A percentile compares a stretch with the other conserved stretches of the same genome.
Evolutionary conservation across 2,113 vertebrate species (phyloP).

Genomic region (Rhynchopsitta pachyrhyncha): DNA sequence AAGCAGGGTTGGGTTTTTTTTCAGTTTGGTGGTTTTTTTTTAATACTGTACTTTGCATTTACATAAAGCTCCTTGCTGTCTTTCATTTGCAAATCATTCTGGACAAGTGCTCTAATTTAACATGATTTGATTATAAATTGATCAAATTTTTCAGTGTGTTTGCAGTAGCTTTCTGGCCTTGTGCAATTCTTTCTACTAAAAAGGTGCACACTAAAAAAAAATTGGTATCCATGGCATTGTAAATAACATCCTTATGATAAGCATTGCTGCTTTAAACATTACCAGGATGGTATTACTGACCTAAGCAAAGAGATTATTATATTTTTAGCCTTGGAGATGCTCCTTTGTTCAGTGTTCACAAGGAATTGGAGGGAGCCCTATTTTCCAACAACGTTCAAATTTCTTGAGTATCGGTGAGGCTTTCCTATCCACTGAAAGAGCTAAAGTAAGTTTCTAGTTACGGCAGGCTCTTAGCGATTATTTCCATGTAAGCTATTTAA

Average conservation of each 20-base stretch:
- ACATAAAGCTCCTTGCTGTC: neutral
- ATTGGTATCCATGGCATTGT: neutral
- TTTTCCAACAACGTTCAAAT: neutral
- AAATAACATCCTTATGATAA: neutral
- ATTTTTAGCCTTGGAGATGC: neutral
- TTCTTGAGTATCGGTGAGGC: neutral
- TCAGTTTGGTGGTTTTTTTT: neutral
- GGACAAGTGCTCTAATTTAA: neutral
- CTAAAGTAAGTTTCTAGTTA: neutral
- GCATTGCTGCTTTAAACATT: neutral
- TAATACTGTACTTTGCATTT: neutral
- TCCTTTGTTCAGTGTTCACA: neutral
- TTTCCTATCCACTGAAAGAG: neutral
- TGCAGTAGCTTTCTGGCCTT: neutral
- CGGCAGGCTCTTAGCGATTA: fast-evolving
- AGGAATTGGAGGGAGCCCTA: neutral
- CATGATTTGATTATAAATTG: neutral
- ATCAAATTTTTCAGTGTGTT: neutral
- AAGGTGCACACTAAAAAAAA: neutral
- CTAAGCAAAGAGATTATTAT: neutral
- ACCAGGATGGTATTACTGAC: neutral
- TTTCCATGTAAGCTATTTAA: neutral
- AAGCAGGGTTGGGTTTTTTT: neutral
- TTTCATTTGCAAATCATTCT: slow-evolving; percentile 7
- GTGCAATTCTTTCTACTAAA: neutral